These are phyloP conservation scores for Parotocinclus haroldoi DNA, from an alignment of 2,797 vertebrate genomes.

Conservation along the genomic window DNA sequence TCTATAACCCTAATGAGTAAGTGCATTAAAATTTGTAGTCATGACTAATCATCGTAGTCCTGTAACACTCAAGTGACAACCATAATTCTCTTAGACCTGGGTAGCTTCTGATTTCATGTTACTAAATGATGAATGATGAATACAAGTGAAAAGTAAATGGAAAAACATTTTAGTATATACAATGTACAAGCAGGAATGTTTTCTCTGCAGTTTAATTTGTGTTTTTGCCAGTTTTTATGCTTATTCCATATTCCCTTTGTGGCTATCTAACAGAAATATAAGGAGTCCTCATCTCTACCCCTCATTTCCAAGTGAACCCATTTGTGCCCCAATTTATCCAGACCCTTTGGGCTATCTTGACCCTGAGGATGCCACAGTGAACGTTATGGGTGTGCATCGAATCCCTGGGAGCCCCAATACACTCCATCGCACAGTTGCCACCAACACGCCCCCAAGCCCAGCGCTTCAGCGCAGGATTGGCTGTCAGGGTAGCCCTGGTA, in stretches of 20 bases:
- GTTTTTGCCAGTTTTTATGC: neutral
- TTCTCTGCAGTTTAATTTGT: too few relatives aligned
- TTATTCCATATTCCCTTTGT: neutral
- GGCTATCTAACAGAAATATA: slow-evolving; percentile 63
- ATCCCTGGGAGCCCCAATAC: slow-evolving; percentile 79
- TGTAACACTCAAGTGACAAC: too few relatives aligned
- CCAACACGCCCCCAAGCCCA: slow-evolving; percentile 89
- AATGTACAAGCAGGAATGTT: too few relatives aligned
- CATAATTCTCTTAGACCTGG: too few relatives aligned
- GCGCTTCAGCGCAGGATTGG: slow-evolving; percentile 79
- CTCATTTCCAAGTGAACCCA: slow-evolving; percentile 58
- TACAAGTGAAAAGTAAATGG: too few relatives aligned
- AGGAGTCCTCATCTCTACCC: slow-evolving; percentile 64
- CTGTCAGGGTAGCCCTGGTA: slow-evolving; percentile 69
- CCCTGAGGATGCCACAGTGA: slow-evolving; percentile 75
- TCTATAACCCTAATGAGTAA: slow-evolving; percentile 82
- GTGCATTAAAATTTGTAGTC: slow-evolving; percentile 25
- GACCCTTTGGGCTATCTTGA: slow-evolving; percentile 66
- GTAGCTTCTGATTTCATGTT: too few relatives aligned
- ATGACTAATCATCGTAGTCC: neutral
- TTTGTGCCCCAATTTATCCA: slow-evolving; percentile 39
- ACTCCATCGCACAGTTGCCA: slow-evolving; percentile 92
- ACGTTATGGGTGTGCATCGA: slow-evolving; percentile 73
- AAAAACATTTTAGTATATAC: too few relatives aligned
- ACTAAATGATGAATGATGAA: too few relatives aligned